Percentiles rank a stretch among this genome's conserved stretches.
These are phyloP conservation scores for Dipodomys stephensi DNA, from an alignment of 2,113 vertebrate species.

Conservation along the genomic window DNA sequence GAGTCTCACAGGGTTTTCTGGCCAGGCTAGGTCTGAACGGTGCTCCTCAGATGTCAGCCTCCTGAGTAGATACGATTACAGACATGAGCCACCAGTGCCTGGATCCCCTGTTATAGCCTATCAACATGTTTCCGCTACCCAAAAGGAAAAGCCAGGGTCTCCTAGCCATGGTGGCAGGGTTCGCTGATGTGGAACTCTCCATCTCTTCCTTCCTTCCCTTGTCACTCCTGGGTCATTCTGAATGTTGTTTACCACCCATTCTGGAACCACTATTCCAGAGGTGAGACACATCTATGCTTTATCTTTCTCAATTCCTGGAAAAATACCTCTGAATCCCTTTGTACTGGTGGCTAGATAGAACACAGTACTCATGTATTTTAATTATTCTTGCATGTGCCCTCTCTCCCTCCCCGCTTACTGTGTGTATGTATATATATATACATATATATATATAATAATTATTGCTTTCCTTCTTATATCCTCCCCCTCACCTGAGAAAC, in stretches of 20 bases:
- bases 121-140: neutral
- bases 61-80: too few relatives aligned
- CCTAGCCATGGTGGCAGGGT: too few relatives aligned
- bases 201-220: too few relatives aligned
- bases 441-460: neutral
- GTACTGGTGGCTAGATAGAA: neutral
- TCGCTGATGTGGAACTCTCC: neutral
- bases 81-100: too few relatives aligned
- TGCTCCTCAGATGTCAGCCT: too few relatives aligned
- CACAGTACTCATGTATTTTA: too few relatives aligned
- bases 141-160: neutral
- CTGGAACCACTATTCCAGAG: neutral
- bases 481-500: neutral
- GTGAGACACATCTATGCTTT: neutral
- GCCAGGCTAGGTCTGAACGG: too few relatives aligned
- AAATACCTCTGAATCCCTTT: neutral
- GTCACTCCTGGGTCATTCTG: neutral
- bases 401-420: too few relatives aligned
- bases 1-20: too few relatives aligned
- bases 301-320: neutral
- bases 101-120: neutral
- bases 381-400: too few relatives aligned
- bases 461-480: neutral
- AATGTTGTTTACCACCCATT: neutral
- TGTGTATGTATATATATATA: too few relatives aligned